A percentile compares a stretch with the other conserved stretches of the same genome.
phyloP scores from a whole-genome alignment of 2,113 vertebrate genomes.

The Dinomys branickii region DNA sequence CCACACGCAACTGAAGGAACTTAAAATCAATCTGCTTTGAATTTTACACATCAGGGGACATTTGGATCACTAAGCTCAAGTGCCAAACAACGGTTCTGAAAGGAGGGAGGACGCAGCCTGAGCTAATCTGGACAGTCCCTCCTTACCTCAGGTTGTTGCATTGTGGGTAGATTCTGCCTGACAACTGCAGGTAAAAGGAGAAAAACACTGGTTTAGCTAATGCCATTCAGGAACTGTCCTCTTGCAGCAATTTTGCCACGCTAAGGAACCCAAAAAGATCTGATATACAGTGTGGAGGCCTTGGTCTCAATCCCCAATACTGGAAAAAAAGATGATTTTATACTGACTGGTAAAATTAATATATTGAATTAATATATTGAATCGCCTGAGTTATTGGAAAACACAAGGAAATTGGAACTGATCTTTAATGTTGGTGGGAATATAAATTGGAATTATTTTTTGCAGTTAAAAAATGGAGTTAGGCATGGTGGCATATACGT shows the following conservation, averaged over 20 bases:
- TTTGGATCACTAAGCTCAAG: background rate
- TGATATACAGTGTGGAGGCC: background rate
- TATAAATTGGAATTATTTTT: background rate
- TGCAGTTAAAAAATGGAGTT: background rate
- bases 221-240: background rate
- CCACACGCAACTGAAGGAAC: background rate
- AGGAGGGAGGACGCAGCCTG: background rate
- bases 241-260: background rate
- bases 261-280: background rate
- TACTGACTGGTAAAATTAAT: background rate
- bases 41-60: background rate
- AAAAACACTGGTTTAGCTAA: background rate
- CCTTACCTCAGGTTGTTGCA: background rate
- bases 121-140: background rate
- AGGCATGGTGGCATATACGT: background rate
- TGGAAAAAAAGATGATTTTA: background rate
- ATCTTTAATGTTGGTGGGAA: background rate
- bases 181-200: no score
- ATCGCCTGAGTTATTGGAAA: background rate
- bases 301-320: background rate
- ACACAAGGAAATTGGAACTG: background rate
- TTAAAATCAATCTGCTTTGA: background rate
- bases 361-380: conserved; percentile 40
- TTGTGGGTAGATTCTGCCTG: background rate
- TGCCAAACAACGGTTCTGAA: background rate